Base-by-base conservation (phyloP, 1,140 invertebrate genomes). In the Aporrectodea caliginosa region DNA sequence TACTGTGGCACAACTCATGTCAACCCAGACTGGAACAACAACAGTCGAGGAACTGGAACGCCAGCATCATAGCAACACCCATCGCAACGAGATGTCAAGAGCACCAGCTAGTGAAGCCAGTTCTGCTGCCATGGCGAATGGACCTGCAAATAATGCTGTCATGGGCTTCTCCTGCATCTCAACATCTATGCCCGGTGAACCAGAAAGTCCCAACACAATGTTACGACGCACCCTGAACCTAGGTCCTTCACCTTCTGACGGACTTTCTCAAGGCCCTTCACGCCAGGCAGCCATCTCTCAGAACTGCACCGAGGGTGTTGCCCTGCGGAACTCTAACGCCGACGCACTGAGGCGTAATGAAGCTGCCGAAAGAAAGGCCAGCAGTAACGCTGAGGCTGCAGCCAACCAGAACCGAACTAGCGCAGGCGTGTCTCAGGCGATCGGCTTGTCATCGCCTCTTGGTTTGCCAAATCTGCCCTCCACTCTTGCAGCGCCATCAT, bases 191-290 rank as follows among this genome's bases (percentile, higher is more conserved):
- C n/a, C 73, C n/a, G 30, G 6, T 16, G 78, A 68, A n/a, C 78
- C 73, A 0, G 78, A 79, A 35, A 77, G 78, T 68, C 78, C 73
- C n/a, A 79, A 79, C 33, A 79, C 78, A n/a, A 43, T 43, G 29
- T 58, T 79, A 2, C 27, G 35, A 33, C 72, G 78, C 16, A 70
- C 78, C 16, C 58, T 79, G 29, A 79, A 79, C 31, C 78, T 79
- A 14, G 27, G 32, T 29, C 73, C 78, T 1, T 29, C 43, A 31
- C 33, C 33, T n/a, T 30, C 78, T 27, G 43, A n/a, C n/a, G n/a
- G n/a, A n/a, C n/a, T n/a, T n/a, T n/a, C n/a, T n/a, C n/a, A n/a
- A n/a, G n/a, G n/a, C n/a, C n/a, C n/a, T n/a, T n/a, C n/a, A n/a
- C n/a, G n/a, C n/a, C 43, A 58, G 43, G 43, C 43, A 22, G 6